Base-by-base conservation (phyloP, 2,797 vertebrate genomes). In the Xiphophorus birchmanni region DNA sequence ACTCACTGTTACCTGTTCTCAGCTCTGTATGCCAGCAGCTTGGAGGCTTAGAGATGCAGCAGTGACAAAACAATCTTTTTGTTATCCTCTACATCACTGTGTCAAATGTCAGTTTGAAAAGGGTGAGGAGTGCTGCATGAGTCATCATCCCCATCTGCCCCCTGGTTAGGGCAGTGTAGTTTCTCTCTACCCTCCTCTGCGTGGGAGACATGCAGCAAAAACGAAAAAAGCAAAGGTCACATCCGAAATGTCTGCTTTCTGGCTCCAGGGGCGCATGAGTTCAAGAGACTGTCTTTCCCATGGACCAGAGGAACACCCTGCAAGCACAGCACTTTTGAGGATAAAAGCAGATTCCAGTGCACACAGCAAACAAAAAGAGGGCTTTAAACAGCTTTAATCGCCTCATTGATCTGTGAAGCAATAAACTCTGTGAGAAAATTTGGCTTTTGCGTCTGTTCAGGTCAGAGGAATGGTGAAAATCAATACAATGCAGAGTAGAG, bases 1-100 rank as follows among this genome's bases (percentile, higher is more conserved):
- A 93, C 80, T 94, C 95, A 94, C 73, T 80, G 79, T 80, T 92
- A 94, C 89, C 92, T 91, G 87, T 80, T 86, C 80, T 84, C 73
- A 17, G 72, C 76, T 82, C 81, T 79, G 82, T 72, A 29, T 56
- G 63, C 60, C 73, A 12, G 26, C 4, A 60, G 80, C 83, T 82
- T 60, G n/a, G 75, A 78, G 81, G 80, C 73, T 60, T 74, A 80
- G 80, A 85, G 82, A 2, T 12, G 87, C 86, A 83, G 88, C 87
- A 81, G 89, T 86, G 89, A 89, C 88, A 80, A 88, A 72, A 74
- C 52, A 69, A 50, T 21, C 42, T 79, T 82, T 93, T 90, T 86
- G 78, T 86, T 82, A 82, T 88, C 82, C 80, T 86, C 86, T 73
- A 77, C 84, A 86, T 88, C 89, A 75, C 44, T 84, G 75, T 88